Conservation (phyloP, 2,888 invertebrate genomes). For the Rhaphigaster nebulosa region DNA sequence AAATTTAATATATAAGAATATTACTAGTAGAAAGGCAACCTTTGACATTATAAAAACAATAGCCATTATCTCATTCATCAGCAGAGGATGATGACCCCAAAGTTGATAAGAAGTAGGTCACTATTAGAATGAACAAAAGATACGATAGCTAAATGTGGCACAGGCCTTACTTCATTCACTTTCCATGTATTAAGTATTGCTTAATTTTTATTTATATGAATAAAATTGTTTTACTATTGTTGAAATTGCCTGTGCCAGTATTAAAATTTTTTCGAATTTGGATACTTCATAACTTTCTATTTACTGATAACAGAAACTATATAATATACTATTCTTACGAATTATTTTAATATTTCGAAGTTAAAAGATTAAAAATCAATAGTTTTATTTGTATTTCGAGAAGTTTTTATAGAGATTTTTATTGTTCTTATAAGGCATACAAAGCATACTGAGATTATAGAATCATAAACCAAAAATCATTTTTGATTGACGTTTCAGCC, state of each 20-base stretch:
- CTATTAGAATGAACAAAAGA: background rate
- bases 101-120: constrained; percentile 9
- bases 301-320: too few relatives aligned
- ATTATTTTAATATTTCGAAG: too few relatives aligned
- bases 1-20: background rate
- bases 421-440: too few relatives aligned
- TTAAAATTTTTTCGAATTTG: too few relatives aligned
- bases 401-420: too few relatives aligned
- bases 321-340: too few relatives aligned
- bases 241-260: background rate
- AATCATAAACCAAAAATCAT: too few relatives aligned
- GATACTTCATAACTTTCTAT: too few relatives aligned
- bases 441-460: too few relatives aligned
- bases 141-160: background rate
- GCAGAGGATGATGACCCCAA: background rate
- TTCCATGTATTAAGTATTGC: background rate
- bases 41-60: constrained; percentile 17
- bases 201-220: background rate
- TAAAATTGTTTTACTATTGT: background rate
- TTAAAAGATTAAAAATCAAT: too few relatives aligned
- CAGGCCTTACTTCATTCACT: background rate
- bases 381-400: too few relatives aligned
- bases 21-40: background rate
- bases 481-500: too few relatives aligned
- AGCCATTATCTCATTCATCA: background rate